Base-by-base conservation (phyloP, 2,888 invertebrate species). In the Pasiphila rectangulata region DNA sequence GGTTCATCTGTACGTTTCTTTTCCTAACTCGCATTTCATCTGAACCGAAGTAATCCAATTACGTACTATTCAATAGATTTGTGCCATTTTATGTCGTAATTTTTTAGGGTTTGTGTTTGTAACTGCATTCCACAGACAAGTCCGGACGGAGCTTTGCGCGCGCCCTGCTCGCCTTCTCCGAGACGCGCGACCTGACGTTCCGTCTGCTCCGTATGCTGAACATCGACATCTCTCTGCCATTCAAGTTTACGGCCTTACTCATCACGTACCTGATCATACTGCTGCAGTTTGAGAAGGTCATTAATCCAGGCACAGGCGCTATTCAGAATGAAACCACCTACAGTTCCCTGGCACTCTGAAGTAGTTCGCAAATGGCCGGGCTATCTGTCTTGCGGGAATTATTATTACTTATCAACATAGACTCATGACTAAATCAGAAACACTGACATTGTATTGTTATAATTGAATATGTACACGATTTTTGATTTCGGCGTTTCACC, bases 191-290 rank as follows among this genome's bases (percentile, higher is more conserved):
- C 46, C 63, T 86, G 35, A 75, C 83, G 1, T 82, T 85, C 56
- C 74, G 76, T 0, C 73, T 85, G 2, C 65, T 86, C 20, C 78
- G 80, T 20, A 78, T 83, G 73, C 59, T 85, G 34, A 68, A 79
- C 54, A 70, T 86, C 30, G 79, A 83, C 49, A 72, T 81, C 30
- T 77, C 83, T 0, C 64, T 86, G 9, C 85, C 84, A 0, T 80
- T 86, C 54, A 80, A 83, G 52, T 78, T 79, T 51, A 54, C 77
- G 6, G 79, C 77, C 0, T 60, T 85, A 2, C 65, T 83, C 1
- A 64, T 77, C 10, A 82, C 83, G 0, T 84, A 86, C 39, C 69
- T 84, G 2, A 82, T 86, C 34, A 85, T 85, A 42, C 43, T 84
- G 46, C 56, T 86, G 34, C 85, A 86, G 56, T 78, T 78, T 46